These are phyloP conservation scores for Balanococcus diminutus DNA, from an alignment of 2,888 invertebrate species.

Conservation along the genomic window DNA sequence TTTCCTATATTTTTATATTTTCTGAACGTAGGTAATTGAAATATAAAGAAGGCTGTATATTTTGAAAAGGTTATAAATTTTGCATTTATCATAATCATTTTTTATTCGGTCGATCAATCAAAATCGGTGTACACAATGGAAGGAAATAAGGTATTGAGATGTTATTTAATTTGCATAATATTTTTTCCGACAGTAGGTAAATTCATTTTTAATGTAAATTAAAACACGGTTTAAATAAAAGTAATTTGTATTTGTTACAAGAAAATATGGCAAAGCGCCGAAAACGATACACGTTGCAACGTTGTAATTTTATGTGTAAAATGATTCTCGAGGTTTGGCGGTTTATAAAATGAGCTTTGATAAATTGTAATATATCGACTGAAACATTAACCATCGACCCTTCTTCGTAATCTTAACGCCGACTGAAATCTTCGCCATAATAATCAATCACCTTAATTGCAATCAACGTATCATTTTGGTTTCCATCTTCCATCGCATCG, in stretches of 20 bases:
- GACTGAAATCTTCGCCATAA: background rate
- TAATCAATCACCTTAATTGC: background rate
- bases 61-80: background rate
- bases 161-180: slow-evolving; percentile 17
- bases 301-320: background rate
- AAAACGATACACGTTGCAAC: background rate
- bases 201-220: slow-evolving; percentile 3
- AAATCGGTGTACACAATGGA: background rate
- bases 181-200: background rate
- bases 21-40: background rate
- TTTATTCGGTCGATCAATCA: background rate
- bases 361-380: slow-evolving; percentile 20
- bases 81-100: background rate
- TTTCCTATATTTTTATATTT: background rate
- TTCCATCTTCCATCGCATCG: background rate
- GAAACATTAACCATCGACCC: background rate
- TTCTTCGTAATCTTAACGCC: background rate
- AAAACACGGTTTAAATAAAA: background rate
- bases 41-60: background rate
- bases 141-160: background rate
- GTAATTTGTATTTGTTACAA: slow-evolving; percentile 11
- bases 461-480: background rate
- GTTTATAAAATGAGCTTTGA: slow-evolving; percentile 19
- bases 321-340: background rate
- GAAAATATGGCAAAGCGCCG: background rate